Conservation (phyloP, 2,113 vertebrate genomes). For the Sander vitreus region DNA sequence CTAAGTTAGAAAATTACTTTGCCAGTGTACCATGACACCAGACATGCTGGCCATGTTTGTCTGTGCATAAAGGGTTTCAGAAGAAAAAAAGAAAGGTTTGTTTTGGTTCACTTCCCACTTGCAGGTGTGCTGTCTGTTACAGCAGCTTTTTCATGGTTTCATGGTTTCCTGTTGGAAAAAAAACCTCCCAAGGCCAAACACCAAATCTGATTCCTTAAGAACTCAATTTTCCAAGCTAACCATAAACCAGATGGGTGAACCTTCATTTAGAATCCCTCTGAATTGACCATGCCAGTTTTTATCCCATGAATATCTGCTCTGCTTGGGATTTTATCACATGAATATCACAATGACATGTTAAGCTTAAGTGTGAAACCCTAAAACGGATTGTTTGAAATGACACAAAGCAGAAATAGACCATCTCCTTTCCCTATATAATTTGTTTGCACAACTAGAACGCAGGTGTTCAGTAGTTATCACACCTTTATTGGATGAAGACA, state of each 20-base stretch:
- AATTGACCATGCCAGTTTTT: not conserved
- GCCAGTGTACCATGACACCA: not conserved
- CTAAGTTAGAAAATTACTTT: too few species aligned
- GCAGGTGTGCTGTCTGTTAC: constrained; percentile 61
- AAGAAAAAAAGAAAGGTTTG: constrained; percentile 9
- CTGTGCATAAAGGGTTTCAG: not conserved
- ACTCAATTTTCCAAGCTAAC: not conserved
- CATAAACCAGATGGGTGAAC: constrained; percentile 27
- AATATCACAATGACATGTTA: not conserved
- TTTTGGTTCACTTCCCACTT: not conserved
- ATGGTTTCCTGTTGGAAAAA: constrained; percentile 25
- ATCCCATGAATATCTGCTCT: not conserved
- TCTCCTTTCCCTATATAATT: too few species aligned
- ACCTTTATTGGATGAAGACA: not conserved
- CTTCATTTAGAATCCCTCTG: not conserved
- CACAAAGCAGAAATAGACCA: too few species aligned
- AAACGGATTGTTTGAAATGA: too few species aligned
- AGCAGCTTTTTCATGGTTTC: too few species aligned
- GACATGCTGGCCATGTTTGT: not conserved
- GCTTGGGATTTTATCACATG: not conserved
- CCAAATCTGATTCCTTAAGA: not conserved
- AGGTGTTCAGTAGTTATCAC: constrained; percentile 9
- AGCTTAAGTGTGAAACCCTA: not conserved
- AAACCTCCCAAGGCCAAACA: constrained; percentile 2
- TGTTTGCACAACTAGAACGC: not conserved